Evolutionary conservation across 2,888 invertebrate genomes (phyloP).

Genomic region (Pteria penguin): DNA sequence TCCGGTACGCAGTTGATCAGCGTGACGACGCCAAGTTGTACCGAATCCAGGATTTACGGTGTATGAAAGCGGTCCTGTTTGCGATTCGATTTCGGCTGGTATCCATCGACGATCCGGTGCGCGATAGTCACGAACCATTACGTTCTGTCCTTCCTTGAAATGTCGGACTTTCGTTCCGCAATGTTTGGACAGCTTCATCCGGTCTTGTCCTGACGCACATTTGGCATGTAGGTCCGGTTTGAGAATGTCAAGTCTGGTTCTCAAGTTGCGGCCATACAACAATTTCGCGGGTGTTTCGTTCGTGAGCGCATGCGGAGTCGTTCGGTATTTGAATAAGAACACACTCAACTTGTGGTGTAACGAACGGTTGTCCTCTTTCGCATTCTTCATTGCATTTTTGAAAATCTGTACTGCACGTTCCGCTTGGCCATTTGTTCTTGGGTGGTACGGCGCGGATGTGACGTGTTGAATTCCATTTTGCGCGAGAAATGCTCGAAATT

Average conservation of each 20-base stretch:
- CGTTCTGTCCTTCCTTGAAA: constrained; percentile 7
- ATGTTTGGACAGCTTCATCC: constrained; percentile 16
- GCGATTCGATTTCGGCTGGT: neutral
- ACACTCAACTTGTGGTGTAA: constrained; percentile 3
- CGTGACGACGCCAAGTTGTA: constrained; percentile 19
- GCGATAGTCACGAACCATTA: constrained; percentile 16
- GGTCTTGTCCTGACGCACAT: neutral
- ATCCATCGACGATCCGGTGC: neutral
- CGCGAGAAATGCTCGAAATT: constrained; percentile 27
- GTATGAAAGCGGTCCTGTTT: constrained; percentile 26
- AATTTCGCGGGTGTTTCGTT: constrained; percentile 20
- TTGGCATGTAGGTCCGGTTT: constrained; percentile 22
- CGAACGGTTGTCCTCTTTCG: neutral
- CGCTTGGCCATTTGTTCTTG: constrained; percentile 31
- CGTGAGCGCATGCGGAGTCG: neutral
- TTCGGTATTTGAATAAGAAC: neutral
- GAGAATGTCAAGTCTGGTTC: constrained; percentile 21
- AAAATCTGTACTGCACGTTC: constrained; percentile 32
- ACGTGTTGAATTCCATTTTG: constrained; percentile 36
- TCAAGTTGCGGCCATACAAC: constrained; percentile 15
- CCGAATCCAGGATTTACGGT: constrained; percentile 4
- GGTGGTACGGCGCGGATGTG: constrained; percentile 38
- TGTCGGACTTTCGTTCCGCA: constrained; percentile 2
- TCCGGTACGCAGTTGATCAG: constrained; percentile 19
- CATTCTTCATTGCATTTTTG: constrained; percentile 13